Evolutionary conservation across 1,140 invertebrate genomes (phyloP).

Genomic region (Hypothenemus hampei): DNA sequence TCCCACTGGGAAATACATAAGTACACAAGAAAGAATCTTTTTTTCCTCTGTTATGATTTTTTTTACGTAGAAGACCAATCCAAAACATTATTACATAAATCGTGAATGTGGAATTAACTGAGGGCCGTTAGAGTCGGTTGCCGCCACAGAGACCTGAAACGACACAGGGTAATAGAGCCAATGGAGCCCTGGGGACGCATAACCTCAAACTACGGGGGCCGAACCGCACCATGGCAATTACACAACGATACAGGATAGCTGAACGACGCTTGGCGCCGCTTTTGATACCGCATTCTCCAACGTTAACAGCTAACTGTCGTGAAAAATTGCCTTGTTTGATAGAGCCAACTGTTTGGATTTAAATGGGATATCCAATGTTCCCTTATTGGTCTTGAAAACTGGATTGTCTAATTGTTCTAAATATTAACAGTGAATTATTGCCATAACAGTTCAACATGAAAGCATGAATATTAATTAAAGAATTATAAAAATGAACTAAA

Average conservation of each 20-base stretch:
- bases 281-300: background rate
- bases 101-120: conserved; percentile 23
- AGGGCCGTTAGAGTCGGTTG: conserved; percentile 15
- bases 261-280: conserved; percentile 6
- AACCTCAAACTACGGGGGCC: conserved; percentile 38
- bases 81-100: conserved; percentile 29
- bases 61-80: no score
- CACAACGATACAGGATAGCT: conserved; percentile 34
- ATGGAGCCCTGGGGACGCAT: conserved; percentile 40
- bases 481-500: no score
- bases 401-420: no score
- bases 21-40: no score
- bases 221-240: conserved; percentile 38
- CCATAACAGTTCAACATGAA: no score
- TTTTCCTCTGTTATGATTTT: no score
- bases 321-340: conserved; percentile 21
- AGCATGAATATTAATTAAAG: no score
- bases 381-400: no score
- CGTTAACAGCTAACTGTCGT: conserved; percentile 20
- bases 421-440: no score
- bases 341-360: conserved; percentile 24
- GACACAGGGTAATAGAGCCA: conserved; percentile 41
- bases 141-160: conserved; percentile 25
- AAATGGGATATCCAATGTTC: no score
- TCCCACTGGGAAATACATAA: no score